These are phyloP conservation scores for Cataglyphis livida DNA, from an alignment of 2,888 invertebrate species.

Conservation along the genomic window DNA sequence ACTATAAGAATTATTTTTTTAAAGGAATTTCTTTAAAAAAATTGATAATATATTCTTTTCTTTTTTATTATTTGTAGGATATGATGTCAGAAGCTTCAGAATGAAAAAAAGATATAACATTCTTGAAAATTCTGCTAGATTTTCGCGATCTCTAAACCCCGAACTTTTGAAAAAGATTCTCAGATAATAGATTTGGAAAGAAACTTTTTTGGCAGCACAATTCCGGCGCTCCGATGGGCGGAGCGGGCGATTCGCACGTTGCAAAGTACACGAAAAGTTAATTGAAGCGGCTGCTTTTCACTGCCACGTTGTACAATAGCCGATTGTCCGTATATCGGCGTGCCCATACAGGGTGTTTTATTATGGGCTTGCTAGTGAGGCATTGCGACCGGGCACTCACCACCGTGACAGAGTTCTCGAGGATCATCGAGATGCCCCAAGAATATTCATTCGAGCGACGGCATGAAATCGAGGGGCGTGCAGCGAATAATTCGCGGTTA, in stretches of 20 bases:
- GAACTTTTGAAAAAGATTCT: conserved; percentile 62
- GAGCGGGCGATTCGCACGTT: conserved; percentile 61
- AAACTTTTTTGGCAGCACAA: conserved; percentile 65
- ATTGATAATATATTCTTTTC: background rate
- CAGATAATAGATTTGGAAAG: conserved; percentile 26
- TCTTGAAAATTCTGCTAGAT: conserved; percentile 28
- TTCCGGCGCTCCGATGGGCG: conserved; percentile 75
- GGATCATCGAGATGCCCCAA: conserved; percentile 58
- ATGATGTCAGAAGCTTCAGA: background rate
- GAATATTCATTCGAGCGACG: conserved; percentile 68
- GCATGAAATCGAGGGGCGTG: conserved; percentile 76
- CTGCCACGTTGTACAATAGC: conserved; percentile 79
- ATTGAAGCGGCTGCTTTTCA: conserved; percentile 82
- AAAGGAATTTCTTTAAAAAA: background rate
- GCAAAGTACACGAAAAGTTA: conserved; percentile 82
- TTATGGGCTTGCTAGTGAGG: conserved; percentile 78
- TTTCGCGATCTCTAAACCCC: conserved; percentile 70
- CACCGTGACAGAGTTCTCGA: conserved; percentile 67
- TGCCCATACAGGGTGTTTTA: conserved; percentile 83
- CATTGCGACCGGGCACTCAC: conserved; percentile 52
- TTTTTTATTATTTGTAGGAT: background rate
- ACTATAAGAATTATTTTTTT: background rate
- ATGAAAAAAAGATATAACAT: background rate
- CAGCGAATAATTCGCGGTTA: conserved; percentile 68
- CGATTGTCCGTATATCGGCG: conserved; percentile 76